A percentile compares a stretch with the other conserved stretches of the same genome.
phyloP scores from a whole-genome alignment of 2,113 vertebrate species.

The Falcunculus frontatus region DNA sequence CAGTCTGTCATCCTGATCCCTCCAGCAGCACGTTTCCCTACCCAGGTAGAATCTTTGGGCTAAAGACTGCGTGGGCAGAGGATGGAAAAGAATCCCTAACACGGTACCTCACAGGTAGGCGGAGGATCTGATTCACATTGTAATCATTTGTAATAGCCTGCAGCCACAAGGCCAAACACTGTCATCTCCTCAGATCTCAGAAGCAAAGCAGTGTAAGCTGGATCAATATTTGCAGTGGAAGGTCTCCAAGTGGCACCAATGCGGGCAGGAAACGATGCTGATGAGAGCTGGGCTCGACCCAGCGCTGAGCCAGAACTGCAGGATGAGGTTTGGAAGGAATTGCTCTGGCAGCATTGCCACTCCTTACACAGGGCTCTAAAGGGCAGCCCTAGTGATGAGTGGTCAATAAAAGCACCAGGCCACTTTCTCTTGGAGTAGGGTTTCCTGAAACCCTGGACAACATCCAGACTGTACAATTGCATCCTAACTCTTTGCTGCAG shows the following conservation, averaged over 20 bases:
- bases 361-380: neutral
- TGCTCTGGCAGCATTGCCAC: neutral
- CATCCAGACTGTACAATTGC: neutral
- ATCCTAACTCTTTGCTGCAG: neutral
- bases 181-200: neutral
- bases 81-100: neutral
- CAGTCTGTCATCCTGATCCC: neutral
- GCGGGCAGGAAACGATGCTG: neutral
- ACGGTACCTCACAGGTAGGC: neutral
- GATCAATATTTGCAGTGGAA: constrained; percentile 44
- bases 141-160: neutral
- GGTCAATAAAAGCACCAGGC: neutral
- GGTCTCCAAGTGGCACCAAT: neutral
- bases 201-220: neutral
- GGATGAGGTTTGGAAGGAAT: neutral
- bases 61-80: neutral
- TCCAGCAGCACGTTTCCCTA: neutral
- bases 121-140: constrained; percentile 6
- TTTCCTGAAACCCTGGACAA: neutral
- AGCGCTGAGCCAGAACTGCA: neutral
- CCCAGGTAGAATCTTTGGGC: neutral
- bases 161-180: neutral
- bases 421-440: neutral
- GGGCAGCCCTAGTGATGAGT: neutral
- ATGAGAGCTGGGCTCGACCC: neutral